These are phyloP conservation scores for Eufriesea mexicana DNA, from an alignment of 1,140 invertebrate genomes.

Conservation along the genomic window DNA sequence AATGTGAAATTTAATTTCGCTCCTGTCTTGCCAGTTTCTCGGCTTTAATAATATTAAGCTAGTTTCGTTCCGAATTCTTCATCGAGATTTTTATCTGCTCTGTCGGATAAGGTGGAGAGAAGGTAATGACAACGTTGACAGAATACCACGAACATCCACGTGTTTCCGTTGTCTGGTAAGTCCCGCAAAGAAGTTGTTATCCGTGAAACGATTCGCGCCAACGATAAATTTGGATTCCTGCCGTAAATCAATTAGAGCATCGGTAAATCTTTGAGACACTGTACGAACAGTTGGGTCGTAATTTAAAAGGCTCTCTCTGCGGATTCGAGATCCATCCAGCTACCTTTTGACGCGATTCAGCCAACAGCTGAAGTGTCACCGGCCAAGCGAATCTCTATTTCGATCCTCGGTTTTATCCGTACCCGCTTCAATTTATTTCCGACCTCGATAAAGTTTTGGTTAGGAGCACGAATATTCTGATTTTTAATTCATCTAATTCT, in stretches of 20 bases:
- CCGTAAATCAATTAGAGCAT: not conserved
- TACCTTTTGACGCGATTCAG: not conserved
- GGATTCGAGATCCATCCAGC: not conserved
- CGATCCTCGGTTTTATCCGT: slow-evolving; percentile 5
- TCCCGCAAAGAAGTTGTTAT: not conserved
- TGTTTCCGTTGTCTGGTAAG: not conserved
- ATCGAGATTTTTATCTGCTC: too few species aligned
- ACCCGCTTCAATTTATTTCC: not conserved
- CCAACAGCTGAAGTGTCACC: too few species aligned
- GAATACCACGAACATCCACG: too few species aligned
- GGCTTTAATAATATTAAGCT: too few species aligned
- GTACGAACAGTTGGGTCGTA: not conserved
- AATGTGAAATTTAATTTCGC: not conserved
- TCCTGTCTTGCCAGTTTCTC: not conserved
- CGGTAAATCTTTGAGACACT: not conserved
- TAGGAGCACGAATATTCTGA: not conserved
- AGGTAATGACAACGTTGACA: too few species aligned
- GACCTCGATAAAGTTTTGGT: not conserved
- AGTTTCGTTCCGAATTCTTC: too few species aligned
- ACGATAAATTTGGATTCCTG: not conserved
- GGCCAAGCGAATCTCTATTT: slow-evolving; percentile 20
- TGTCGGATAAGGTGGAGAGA: too few species aligned
- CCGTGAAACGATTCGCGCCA: not conserved
- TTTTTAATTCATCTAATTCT: not conserved
- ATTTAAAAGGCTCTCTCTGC: not conserved